Base-by-base conservation (phyloP, 1,140 invertebrate genomes). In the Pseudobourletiella spinata region DNA sequence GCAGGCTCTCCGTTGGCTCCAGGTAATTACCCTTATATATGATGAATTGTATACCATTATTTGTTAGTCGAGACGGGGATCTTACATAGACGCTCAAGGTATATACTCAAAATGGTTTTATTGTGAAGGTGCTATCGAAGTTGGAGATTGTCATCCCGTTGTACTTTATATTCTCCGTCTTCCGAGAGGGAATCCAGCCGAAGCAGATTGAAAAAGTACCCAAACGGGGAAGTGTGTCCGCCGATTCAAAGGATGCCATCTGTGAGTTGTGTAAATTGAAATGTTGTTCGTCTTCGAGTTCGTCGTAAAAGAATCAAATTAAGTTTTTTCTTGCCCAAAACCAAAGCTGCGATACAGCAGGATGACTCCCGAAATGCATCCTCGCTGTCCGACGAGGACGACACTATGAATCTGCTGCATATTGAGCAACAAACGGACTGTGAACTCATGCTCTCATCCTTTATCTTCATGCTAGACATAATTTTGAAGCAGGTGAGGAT, bases 401-500 rank as follows among this genome's bases (percentile, higher is more conserved):
- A 54, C 11, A 54, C 26, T 54, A 15, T 54, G 20, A 61, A 52
- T 39, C 39, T 58, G 16, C 29, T 64, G 16, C 35, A 56, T 11
- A 63, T 64, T n/a, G 67, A 69, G 43, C 61, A 69, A 28, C 67
- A 69, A 43, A 43, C 58, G 16, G 67, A 69, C 28, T 78, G 81
- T 20, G 86, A 87, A 69, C 78, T 88, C 30, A 89, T 89, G 74
- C 77, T 97, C 6, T 89, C 89, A 2, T 96, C 94, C 72, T 96
- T 91, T 74, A 91, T 98, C 64, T 81, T 98, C 2, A 98, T 98
- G 93, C 77, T 98, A 57, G 95, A 98, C 75, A 86, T 98, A 65
- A 76, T 96, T 35, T 76, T 96, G 2, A 95, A 95, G 79, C 95
- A 99, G 80, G 88, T 91, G 64, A 59, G 15, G 24, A 30, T 25